Percentiles rank a stretch among this genome's conserved stretches.
Conservation (phyloP, 1,140 invertebrate species). For the Ooceraea biroi region DNA sequence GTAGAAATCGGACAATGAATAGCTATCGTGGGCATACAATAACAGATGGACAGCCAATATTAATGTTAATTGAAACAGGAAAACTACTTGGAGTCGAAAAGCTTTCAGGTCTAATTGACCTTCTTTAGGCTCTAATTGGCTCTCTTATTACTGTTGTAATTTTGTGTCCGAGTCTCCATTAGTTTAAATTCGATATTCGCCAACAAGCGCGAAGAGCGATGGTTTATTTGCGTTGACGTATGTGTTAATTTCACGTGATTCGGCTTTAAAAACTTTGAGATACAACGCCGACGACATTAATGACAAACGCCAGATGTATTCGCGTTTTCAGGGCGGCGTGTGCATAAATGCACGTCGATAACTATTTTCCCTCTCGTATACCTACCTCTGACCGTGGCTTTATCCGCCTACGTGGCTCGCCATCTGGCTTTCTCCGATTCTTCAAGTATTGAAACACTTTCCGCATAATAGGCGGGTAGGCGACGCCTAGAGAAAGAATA, state of each 20-base stretch:
- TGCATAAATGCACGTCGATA: conserved; percentile 27
- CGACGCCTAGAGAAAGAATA: background rate
- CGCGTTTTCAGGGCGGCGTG: conserved; percentile 15
- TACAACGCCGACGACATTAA: background rate
- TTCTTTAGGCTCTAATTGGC: background rate
- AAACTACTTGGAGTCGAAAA: background rate
- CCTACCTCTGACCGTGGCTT: background rate
- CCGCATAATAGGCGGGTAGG: background rate
- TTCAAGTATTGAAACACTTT: conserved; percentile 38
- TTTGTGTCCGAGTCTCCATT: background rate
- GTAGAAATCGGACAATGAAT: background rate
- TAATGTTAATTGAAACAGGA: conserved; percentile 7
- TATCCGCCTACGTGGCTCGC: background rate
- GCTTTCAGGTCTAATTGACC: conserved; percentile 9
- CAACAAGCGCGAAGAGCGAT: no score
- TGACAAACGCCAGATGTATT: conserved; percentile 35
- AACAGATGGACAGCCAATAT: background rate
- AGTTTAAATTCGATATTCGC: background rate
- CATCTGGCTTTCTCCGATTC: conserved; percentile 35
- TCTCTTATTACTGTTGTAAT: background rate
- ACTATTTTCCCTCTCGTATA: conserved; percentile 4
- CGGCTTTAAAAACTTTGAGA: no score
- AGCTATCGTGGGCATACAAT: background rate
- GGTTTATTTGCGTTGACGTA: no score
- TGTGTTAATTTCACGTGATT: no score